Conservation (phyloP, 2,797 vertebrate species). For the Alfaro cultratus region DNA sequence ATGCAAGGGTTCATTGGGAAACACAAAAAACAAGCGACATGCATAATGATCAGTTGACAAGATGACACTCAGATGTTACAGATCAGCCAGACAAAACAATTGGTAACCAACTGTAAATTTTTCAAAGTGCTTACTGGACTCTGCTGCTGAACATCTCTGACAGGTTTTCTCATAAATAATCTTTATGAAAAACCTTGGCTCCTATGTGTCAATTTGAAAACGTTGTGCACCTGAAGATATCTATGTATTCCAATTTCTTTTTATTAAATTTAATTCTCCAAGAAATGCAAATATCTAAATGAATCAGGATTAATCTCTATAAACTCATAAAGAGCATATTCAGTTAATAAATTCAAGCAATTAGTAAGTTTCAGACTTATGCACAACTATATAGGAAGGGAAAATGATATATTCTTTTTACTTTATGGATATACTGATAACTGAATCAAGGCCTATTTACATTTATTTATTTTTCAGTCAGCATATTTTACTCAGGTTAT, state of each 20-base stretch:
- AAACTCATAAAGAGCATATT: background rate
- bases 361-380: background rate
- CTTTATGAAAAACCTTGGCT: background rate
- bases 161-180: background rate
- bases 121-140: background rate
- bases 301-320: background rate
- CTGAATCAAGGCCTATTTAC: background rate
- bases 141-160: background rate
- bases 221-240: background rate
- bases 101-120: background rate
- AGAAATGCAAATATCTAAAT: background rate
- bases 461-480: background rate
- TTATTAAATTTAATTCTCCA: background rate
- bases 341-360: background rate
- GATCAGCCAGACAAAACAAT: background rate
- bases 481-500: background rate
- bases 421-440: background rate
- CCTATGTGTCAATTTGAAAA: background rate
- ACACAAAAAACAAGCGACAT: background rate
- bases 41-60: background rate
- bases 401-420: background rate
- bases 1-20: background rate
- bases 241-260: background rate
- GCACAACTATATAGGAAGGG: background rate
- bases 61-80: background rate